Conservation (phyloP, 1,140 invertebrate species). For the Bursaphelenchus mucronatus region DNA sequence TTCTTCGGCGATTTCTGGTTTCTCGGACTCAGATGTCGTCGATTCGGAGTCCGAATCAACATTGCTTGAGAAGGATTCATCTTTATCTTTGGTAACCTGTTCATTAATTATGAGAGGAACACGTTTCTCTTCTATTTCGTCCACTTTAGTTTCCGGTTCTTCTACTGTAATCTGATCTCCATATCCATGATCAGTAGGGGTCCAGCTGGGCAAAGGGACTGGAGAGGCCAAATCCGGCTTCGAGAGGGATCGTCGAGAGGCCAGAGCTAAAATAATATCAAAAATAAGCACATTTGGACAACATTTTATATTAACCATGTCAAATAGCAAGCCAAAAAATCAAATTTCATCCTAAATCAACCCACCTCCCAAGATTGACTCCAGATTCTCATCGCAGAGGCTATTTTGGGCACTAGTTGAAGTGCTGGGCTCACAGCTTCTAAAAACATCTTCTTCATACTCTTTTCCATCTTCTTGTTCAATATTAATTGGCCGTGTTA, state of each 20-base stretch:
- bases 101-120: not conserved
- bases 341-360: not conserved
- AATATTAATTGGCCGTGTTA: not conserved
- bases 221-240: not conserved
- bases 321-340: not conserved
- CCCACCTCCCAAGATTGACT: not conserved
- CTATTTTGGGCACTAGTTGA: not conserved
- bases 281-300: not conserved
- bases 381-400: not conserved
- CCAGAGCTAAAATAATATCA: not conserved
- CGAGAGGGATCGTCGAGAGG: not conserved
- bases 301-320: not conserved
- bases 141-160: not conserved
- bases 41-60: too few relatives aligned
- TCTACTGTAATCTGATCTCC: not conserved
- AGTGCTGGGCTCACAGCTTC: not conserved
- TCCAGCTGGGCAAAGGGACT: not conserved
- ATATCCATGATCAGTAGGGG: too few relatives aligned
- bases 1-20: slow-evolving; percentile 1
- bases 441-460: not conserved
- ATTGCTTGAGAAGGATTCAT: too few relatives aligned
- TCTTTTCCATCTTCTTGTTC: not conserved
- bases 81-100: not conserved
- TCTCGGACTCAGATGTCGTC: too few relatives aligned
- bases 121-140: not conserved